A percentile compares a stretch with the other conserved stretches of the same genome.
phyloP scores from a whole-genome alignment of 2,888 invertebrate genomes.

The Auanema sp. region DNA sequence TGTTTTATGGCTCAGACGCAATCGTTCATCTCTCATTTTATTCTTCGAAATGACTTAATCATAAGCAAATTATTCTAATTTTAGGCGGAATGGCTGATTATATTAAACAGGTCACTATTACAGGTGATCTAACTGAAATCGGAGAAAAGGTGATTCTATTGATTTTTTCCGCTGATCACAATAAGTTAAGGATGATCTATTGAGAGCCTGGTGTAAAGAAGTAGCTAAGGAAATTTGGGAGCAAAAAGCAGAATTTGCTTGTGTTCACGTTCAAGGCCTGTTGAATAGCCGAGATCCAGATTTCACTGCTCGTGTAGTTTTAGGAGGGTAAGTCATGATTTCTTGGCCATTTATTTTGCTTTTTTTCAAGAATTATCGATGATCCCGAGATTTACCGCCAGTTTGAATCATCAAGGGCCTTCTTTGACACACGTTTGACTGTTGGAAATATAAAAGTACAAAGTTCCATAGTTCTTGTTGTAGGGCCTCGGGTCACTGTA shows the following conservation, averaged over 20 bases:
- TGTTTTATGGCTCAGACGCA: too few species aligned
- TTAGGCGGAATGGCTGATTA: constrained; percentile 29
- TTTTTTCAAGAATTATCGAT: constrained; percentile 40
- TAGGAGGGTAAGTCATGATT: constrained; percentile 29
- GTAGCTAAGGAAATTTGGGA: constrained; percentile 51
- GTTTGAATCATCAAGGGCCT: constrained; percentile 40
- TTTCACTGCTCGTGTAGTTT: constrained; percentile 34
- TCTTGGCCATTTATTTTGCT: not conserved
- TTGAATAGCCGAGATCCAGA: constrained; percentile 40
- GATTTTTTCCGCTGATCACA: not conserved
- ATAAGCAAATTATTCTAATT: not conserved
- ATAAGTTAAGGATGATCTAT: constrained; percentile 33
- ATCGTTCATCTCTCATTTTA: too few species aligned
- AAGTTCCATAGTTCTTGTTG: not conserved
- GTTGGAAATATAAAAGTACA: constrained; percentile 10
- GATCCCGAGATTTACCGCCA: constrained; percentile 38
- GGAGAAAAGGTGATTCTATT: constrained; percentile 33
- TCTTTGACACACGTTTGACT: constrained; percentile 47
- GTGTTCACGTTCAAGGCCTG: constrained; percentile 48
- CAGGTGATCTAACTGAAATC: constrained; percentile 45
- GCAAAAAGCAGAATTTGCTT: constrained; percentile 48
- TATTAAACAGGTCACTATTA: constrained; percentile 51
- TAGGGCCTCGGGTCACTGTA: constrained; percentile 52
- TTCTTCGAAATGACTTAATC: too few species aligned
- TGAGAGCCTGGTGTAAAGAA: constrained; percentile 42